Percentiles rank a stretch among this genome's conserved stretches.
Evolutionary conservation across 2,888 invertebrate species (phyloP).

Genomic region (Tachina lurida): DNA sequence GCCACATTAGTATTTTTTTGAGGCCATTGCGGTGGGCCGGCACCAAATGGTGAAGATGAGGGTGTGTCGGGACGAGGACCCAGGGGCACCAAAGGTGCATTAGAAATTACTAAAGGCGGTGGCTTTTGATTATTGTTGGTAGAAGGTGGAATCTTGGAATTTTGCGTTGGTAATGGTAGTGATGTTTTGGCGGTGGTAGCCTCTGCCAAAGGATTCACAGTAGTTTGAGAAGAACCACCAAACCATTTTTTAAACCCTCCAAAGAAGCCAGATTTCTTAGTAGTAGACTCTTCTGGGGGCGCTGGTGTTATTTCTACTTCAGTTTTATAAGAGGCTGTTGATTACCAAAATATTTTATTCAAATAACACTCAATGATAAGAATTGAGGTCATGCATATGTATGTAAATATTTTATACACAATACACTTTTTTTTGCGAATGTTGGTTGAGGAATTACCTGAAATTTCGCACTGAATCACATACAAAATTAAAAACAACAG

Average conservation of each 20-base stretch:
- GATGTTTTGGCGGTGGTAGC: slow-evolving; percentile 62
- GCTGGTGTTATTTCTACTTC: slow-evolving; percentile 79
- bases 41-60: slow-evolving; percentile 77
- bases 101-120: slow-evolving; percentile 77
- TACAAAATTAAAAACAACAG: slow-evolving; percentile 66
- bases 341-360: slow-evolving; percentile 23
- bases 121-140: slow-evolving; percentile 74
- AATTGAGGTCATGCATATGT: slow-evolving; percentile 42
- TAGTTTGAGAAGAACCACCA: slow-evolving; percentile 73
- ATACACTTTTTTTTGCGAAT: background rate
- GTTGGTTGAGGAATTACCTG: slow-evolving; percentile 75
- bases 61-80: slow-evolving; percentile 81
- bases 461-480: slow-evolving; percentile 75
- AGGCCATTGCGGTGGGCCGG: slow-evolving; percentile 73
- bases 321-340: slow-evolving; percentile 76
- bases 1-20: slow-evolving; percentile 27
- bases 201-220: slow-evolving; percentile 62
- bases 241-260: slow-evolving; percentile 80
- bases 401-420: background rate
- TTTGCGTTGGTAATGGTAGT: slow-evolving; percentile 8
- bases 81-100: slow-evolving; percentile 78
- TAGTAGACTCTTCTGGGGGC: slow-evolving; percentile 76
- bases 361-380: slow-evolving; percentile 51
- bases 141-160: slow-evolving; percentile 10
- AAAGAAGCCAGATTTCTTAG: slow-evolving; percentile 79